Base-by-base conservation (phyloP, 2,113 vertebrate species). In the Bambusicola thoracicus region DNA sequence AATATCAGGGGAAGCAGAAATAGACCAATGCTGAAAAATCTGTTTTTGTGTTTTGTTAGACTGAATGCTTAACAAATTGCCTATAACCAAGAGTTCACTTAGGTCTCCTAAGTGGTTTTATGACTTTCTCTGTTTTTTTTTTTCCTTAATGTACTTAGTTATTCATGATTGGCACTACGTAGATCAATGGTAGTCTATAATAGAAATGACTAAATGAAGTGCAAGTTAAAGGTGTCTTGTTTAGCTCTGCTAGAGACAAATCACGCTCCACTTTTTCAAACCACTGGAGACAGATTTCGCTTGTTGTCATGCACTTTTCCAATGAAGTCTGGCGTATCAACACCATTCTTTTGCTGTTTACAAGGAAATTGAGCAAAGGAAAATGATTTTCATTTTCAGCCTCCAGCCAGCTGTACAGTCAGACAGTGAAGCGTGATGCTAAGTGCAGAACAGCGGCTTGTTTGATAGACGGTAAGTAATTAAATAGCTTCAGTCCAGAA, bases 321-420 rank as follows among this genome's bases (percentile, higher is more conserved):
- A 44, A 73, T 78, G 85, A 87, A 92, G 56, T 56, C 82, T 94
- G 93, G 36, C 5, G 0, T 86, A 84, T 83, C 76, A 89, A 75
- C 79, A 86, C 87, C 30, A 94, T 95, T 94, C 68, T 93, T 91
- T 75, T 84, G 51, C 82, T 93, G 76, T 94, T 94, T 85, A 70
- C 89, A 92, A 94, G 82, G 76, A 94, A 94, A 96, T 83, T 95
- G 95, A 93, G 94, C 85, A 93, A 90, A 94, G 87, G 69, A 81
- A 95, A 95, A 85, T 90, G 1, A 93, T 96, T 95, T 96, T 92
- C 65, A 78, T 17, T 92, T 89, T 93, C 79, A 91, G 76, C 65
- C 85, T 91, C 80, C 76, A 82, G 90, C 44, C 87, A 84, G 92
- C 76, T 84, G 51, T 68, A 38, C 61, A 68, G 53, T 74, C 79